Evolutionary conservation across 2,113 vertebrate species (phyloP), one percentile per base, ranked within the genome.

Genomic region (Ornithorhynchus anatinus): DNA sequence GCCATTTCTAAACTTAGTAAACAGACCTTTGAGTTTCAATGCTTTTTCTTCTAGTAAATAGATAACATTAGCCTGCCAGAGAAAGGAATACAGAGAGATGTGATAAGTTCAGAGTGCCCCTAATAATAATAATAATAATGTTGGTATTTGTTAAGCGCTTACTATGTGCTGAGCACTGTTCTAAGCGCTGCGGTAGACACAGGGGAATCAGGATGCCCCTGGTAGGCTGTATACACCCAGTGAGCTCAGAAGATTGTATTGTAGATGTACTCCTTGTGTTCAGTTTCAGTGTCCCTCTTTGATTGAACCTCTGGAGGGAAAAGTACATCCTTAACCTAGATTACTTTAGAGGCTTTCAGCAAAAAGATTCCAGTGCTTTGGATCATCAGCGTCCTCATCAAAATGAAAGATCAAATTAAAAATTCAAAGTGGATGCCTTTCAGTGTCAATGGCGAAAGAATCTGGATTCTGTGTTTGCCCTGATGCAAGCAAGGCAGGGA

Each of bases 231-330:
- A 31, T 52, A 71, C 3, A 47, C 63, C 56, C 72, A 17, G 1
- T 23, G 23, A 31, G 47, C 44, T 32, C 16, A 79, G 69, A 60
- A 4, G 3, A 64, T 39, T 20, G 23, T 66, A 20, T 1, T 7
- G 10, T 61, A 72, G 32, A 38, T 6, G 22, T 42, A 51, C 11
- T 16, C 9, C 27, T 8, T 72, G 42, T 40, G 37, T 11, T 59
- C 8, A 57, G 0, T 2, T 10, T 8, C 1, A 5, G 1, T 4
- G 0, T 0, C 9, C 15, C 33, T 52, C 23, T 59, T 9, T 66
- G 65, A 64, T 9, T 66, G 65, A 64, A 8, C 40, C 19, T 59
- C 73, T 47, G 19, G 68, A 74, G 32, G 4, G 37, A 65, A 79
- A 32, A 20, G 20, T 1, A 44, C 0, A 25, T 15, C 15, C 40